Evolutionary conservation across 2,888 invertebrate genomes (phyloP).

Genomic region (Dugesia japonica): DNA sequence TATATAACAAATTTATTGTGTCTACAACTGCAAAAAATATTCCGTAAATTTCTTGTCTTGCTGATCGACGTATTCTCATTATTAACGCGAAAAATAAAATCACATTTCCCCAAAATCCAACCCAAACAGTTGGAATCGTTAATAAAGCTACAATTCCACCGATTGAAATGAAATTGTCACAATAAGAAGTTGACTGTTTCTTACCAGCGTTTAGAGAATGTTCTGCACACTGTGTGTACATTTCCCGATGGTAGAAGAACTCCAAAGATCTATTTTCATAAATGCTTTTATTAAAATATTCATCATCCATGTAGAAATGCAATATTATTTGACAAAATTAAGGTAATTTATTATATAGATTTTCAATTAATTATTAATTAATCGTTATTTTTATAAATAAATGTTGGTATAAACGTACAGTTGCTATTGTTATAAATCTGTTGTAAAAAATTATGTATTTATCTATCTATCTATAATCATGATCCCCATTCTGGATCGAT

Average conservation of each 20-base stretch:
- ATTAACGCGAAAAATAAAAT: neutral
- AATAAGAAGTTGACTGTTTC: neutral
- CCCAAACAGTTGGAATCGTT: neutral
- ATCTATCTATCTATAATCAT: too few relatives aligned
- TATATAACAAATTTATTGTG: neutral
- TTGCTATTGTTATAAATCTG: too few relatives aligned
- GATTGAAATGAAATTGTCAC: slow-evolving; percentile 7
- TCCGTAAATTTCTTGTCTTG: neutral
- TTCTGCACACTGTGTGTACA: neutral
- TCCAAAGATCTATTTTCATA: neutral
- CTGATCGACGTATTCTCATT: neutral
- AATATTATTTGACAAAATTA: too few relatives aligned
- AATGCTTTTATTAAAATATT: neutral
- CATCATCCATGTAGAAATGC: too few relatives aligned
- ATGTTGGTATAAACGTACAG: too few relatives aligned
- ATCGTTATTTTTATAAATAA: too few relatives aligned
- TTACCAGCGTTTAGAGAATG: neutral
- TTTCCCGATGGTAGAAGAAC: slow-evolving; percentile 14
- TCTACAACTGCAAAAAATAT: neutral
- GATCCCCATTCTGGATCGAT: too few relatives aligned
- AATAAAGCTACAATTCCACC: neutral
- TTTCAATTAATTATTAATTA: too few relatives aligned
- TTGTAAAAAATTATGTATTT: too few relatives aligned
- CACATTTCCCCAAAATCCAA: neutral
- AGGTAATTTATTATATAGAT: too few relatives aligned